Evolutionary conservation across 2,797 vertebrate genomes (phyloP).

Genomic region (Bryconaethiops microstoma): DNA sequence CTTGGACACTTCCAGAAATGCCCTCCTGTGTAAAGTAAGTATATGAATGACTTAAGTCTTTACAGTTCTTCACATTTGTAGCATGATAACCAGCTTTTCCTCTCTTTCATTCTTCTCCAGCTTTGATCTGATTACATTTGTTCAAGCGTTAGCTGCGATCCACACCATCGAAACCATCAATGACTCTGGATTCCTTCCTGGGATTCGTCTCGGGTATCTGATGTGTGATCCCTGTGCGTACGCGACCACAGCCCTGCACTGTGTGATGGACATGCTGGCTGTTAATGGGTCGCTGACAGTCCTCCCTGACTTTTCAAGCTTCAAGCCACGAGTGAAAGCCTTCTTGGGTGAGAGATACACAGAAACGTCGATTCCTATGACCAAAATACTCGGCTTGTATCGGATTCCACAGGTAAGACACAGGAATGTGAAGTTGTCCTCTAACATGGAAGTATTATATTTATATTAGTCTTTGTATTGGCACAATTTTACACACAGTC

Average conservation of each 20-base stretch:
- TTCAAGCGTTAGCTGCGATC: constrained; percentile 58
- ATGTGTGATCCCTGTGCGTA: constrained; percentile 66
- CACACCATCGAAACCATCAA: constrained; percentile 69
- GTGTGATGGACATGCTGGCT: constrained; percentile 55
- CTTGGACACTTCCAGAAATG: constrained; percentile 50
- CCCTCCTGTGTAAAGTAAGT: constrained; percentile 66
- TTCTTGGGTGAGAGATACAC: constrained; percentile 52
- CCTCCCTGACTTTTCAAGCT: constrained; percentile 50
- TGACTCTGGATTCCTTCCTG: constrained; percentile 63
- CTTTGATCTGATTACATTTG: constrained; percentile 59
- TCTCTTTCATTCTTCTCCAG: constrained; percentile 46
- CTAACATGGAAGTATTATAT: no score
- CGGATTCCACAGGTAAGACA: constrained; percentile 53
- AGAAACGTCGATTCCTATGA: constrained; percentile 52
- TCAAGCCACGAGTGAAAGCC: constrained; percentile 34
- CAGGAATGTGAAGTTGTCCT: no score
- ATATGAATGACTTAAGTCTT: background rate
- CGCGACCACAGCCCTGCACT: constrained; percentile 61
- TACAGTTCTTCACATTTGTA: background rate
- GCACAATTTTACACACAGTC: no score
- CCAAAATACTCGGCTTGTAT: constrained; percentile 54
- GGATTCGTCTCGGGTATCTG: constrained; percentile 63
- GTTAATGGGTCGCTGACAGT: constrained; percentile 46
- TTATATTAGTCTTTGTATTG: no score
- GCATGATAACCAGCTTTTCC: no score